phyloP scores from a whole-genome alignment of 64 coral and sea anemone genomes.

The Stichodactyla mertensii region DNA sequence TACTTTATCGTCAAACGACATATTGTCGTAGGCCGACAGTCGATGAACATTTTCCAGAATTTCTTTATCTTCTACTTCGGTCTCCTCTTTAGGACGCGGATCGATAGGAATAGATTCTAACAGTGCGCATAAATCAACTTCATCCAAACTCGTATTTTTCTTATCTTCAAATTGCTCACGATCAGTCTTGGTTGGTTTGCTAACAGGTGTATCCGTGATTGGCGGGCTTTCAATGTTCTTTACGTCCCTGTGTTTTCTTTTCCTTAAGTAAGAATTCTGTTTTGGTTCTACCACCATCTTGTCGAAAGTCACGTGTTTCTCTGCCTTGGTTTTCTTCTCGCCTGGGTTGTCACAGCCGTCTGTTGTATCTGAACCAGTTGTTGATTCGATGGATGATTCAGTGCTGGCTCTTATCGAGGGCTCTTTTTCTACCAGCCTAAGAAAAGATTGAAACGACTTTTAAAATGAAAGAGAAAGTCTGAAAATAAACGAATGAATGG shows the following conservation, averaged over 20 bases:
- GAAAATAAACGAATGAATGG: not conserved
- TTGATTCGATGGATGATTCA: conserved; percentile 20
- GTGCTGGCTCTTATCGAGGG: not conserved
- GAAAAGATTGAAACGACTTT: not conserved
- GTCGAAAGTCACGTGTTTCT: conserved; percentile 56
- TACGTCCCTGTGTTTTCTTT: not conserved
- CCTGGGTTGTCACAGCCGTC: not conserved
- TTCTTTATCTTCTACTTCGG: conserved; percentile 34
- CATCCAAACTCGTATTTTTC: not conserved
- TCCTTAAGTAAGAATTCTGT: not conserved
- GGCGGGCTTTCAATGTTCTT: not conserved
- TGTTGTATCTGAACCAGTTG: conserved; percentile 1
- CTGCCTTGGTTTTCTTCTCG: conserved; percentile 26
- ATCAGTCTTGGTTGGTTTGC: not conserved
- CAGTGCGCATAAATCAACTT: conserved; percentile 46
- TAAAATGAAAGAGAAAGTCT: not conserved
- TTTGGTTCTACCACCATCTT: conserved; percentile 10
- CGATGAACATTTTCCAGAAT: conserved; percentile 27
- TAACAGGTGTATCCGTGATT: not conserved
- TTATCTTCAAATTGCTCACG: not conserved
- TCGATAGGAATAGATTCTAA: conserved; percentile 48
- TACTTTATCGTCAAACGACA: conserved; percentile 49
- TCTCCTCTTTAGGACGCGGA: not conserved
- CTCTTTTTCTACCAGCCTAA: not conserved
- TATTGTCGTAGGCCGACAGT: conserved; percentile 52